Conservation (phyloP, 2,888 invertebrate genomes). For the Ptychoptera contaminata region DNA sequence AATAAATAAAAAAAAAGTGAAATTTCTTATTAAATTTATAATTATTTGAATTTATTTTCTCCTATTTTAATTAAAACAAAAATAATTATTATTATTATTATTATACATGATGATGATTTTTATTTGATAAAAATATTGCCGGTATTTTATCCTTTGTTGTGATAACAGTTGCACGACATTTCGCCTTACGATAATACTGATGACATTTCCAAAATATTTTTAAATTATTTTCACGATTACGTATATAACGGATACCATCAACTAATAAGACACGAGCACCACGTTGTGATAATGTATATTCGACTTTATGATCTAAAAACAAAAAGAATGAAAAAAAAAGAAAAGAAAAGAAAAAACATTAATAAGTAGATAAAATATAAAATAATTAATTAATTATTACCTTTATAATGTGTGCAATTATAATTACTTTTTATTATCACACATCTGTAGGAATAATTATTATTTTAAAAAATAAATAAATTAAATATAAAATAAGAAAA, state of each 20-base stretch:
- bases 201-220: conserved; percentile 30
- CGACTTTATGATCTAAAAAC: background rate
- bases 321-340: background rate
- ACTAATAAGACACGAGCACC: conserved; percentile 27
- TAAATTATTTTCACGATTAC: conserved; percentile 29
- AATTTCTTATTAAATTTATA: background rate
- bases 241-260: conserved; percentile 28
- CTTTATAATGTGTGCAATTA: too few species aligned
- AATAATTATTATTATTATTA: background rate
- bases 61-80: background rate
- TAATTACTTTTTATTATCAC: too few species aligned
- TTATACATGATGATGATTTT: background rate
- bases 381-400: too few species aligned
- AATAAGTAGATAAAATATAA: too few species aligned
- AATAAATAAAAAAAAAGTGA: too few species aligned
- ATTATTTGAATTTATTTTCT: background rate
- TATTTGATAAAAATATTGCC: background rate
- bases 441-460: too few species aligned
- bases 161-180: conserved; percentile 19
- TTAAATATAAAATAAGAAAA: too few species aligned
- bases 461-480: too few species aligned
- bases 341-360: too few species aligned
- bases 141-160: background rate
- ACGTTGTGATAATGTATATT: conserved; percentile 20
- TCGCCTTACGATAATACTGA: conserved; percentile 27